Evolutionary conservation across 2,797 vertebrate genomes (phyloP), one percentile per base, ranked within the genome.

Genomic region (Tiaroga cobitis): DNA sequence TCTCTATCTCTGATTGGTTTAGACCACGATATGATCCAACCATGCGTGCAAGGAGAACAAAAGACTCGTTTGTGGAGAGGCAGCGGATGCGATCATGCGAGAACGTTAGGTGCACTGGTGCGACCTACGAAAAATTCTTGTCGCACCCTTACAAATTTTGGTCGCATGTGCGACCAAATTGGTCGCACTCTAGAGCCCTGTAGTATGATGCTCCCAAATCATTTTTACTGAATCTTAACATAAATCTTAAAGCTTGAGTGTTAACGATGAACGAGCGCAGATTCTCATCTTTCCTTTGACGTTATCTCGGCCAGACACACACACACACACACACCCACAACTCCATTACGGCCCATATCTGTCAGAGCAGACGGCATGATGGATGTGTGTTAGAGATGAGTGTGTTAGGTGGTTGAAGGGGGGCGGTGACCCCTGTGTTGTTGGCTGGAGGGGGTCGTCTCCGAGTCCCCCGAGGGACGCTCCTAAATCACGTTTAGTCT

Each of bases 321-420:
- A 34, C 34, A 34, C 87, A 85, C 32, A 7, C 51, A 79, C 82
- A 84, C 80, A 73, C 68, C 88, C 90, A 43, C 87, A 94, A 93
- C 92, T 87, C 82, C 79, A 94, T 95, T 95, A 95, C 92, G 91
- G 86, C 16, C 93, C 92, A 93, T 95, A 95, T 94, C 93, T 95
- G 94, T 94, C 94, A 93, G 93, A 91, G 94, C 93, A 90, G 90
- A 89, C 88, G 88, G 89, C 87, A 93, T 94, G 95, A 95, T 94
- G 90, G 92, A 96, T 95, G 94, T 85, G 81, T 76, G 81, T 70
- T 87, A 72, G 78, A 54, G 75, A 61, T 59, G 78, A 82, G 76
- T 90, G 83, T 79, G 67, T 81, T 82, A 41, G 83, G 41, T 82
- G 73, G 81, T 74, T 87, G 75, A 41, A 76, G 80, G 34, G 89